Evolutionary conservation across 2,113 vertebrate genomes (phyloP), one percentile per base, ranked within the genome.

Genomic region (Apodemus sylvaticus): DNA sequence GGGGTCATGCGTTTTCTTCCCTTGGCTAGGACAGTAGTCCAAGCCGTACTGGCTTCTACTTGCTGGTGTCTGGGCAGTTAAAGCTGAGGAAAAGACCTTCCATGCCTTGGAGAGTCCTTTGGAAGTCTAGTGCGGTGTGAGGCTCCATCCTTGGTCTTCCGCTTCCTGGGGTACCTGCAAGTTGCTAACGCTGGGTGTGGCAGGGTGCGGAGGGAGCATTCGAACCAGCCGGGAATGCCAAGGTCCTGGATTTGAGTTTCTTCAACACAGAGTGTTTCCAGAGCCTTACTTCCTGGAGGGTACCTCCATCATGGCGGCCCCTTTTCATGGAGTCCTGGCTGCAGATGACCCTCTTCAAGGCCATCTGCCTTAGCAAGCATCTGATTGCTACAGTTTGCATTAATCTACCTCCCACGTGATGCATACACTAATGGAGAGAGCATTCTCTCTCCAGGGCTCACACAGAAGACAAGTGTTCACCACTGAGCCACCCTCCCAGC

Each of bases 291-390:
- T 39, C n/a, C 29, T 39, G 24, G 8, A 20, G 51, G 78, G 39
- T 20, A 2, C 1, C 60, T 31, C 34, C 17, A 8, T 5, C 64
- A 4, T 60, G 6, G 2, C 1, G 22, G 6, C 74, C 70, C n/a
- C 16, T 51, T 19, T 42, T 36, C 55, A 24, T 34, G 16, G 55
- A 0, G 24, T 0, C 5, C 73, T 0, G 31, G 64, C 86, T 73
- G 34, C 5, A 2, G 0, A 1, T 1, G 19, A 22, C 17, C 20
- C 42, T 42, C 73, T 42, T 1, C 0, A 34, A 10, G 0, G 34
- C 45, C 26, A 0, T 1, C 42, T 4, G 29, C 26, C 19, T 36
- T n/a, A 4, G 0, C 11, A 3, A 16, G n/a, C 39, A 36, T 8
- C 0, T 22, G 12, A 20, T 16, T 20, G 20, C 86, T 42, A 14